Base-by-base conservation (phyloP, 2,113 vertebrate species). In the Salvator merianae region DNA sequence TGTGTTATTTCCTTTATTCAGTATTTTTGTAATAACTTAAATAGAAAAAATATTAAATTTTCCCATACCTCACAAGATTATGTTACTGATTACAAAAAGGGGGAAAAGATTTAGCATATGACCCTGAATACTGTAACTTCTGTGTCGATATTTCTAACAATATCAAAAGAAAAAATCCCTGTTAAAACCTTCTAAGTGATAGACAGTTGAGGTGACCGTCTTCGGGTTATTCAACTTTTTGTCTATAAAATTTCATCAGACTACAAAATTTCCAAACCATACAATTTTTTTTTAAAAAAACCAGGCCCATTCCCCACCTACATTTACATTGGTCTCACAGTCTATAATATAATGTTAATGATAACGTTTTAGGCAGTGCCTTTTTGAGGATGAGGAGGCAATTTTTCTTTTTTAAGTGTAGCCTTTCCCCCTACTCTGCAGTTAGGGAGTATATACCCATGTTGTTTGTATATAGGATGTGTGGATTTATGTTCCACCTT, bases 171-270 rank as follows among this genome's bases (percentile, higher is more conserved):
- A 70, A 0, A 75, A 65, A 6, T 77, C 80, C 26, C n/a, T n/a
- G 2, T 4, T 40, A 1, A n/a, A 55, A 38, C 53, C 0, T 77
- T 78, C n/a, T 34, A 63, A 3, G 6, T 34, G 1, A 53, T 78
- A 24, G 9, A 24, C 50, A 28, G 12, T 20, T 84, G 3, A n/a
- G n/a, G n/a, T n/a, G n/a, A n/a, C n/a, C n/a, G n/a, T n/a, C n/a
- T n/a, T n/a, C n/a, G n/a, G n/a, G n/a, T n/a, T n/a, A n/a, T 65
- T 12, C 32, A 9, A 62, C 5, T 72, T 22, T 13, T 22, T 86
- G 1, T 12, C 0, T 55, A 20, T 83, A 0, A 74, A 34, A 53
- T 75, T 0, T 71, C 32, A 62, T 73, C 3, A 72, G n/a, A 2
- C 62, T 2, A 1, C 50, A 38, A 74, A 79, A 38, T 55, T 85